Evolutionary conservation across 92 coral and sea anemone genomes (phyloP), one percentile per base, ranked within the genome.

Genomic region (Palythoa grandis): DNA sequence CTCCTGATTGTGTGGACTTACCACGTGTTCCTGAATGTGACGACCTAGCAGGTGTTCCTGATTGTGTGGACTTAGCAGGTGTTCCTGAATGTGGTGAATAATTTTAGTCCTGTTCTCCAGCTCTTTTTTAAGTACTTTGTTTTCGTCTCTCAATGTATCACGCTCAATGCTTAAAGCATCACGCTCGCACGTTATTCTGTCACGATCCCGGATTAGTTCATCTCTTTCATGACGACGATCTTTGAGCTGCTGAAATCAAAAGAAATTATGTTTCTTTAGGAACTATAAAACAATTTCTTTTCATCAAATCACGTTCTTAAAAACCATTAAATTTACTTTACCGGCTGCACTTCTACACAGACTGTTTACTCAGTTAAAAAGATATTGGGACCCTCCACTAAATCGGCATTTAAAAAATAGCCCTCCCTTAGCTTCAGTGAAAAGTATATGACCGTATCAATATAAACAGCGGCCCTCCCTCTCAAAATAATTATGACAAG

Each of bases 1-100:
- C 0, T 40, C 47, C 47, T 40, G 47, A 40, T 3, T 40, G 47
- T 40, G 1, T 3, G 3, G 47, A 69, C 92, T 79, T 67, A 94
- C 95, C 90, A 94, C 71, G 86, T 94, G 95, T 54, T 94, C 98
- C 66, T 92, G 92, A 52, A 94, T 85, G 71, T 92, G 98, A 3
- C 82, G 92, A 60, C 6, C 6, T 3, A 40, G 3, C 47, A 40
- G 6, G 6, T 40, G 47, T 3, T 40, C 47, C 47, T 40, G 47
- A 40, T 3, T 40, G 47, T 40, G 47, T 3, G 3, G 47, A 69
- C 92, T 79, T 67, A 94, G 95, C 90, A 94, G 76, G 86, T 94
- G 95, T 54, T 94, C 98, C 66, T 92, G 92, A 52, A 94, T 85
- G 71, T 94, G 98, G 7, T 87, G 92, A 60, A 94, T 94, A 60